A percentile compares a stretch with the other conserved stretches of the same genome.
These are phyloP conservation scores for Sylvia borin DNA, from an alignment of 2,797 vertebrate species.

Conservation along the genomic window DNA sequence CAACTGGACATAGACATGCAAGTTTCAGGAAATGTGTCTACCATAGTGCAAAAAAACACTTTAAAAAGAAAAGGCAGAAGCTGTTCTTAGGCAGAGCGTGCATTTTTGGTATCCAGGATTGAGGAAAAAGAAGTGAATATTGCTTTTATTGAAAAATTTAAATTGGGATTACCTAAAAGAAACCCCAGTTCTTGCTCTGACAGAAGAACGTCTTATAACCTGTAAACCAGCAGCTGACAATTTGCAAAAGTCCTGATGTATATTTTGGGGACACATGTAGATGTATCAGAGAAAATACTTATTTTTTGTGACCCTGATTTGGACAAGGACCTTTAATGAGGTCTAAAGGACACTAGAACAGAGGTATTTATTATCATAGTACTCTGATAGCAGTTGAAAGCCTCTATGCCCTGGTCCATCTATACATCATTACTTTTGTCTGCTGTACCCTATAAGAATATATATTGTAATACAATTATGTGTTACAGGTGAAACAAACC, in stretches of 20 bases:
- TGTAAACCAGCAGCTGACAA: neutral
- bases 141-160: neutral
- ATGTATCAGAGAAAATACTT: neutral
- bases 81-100: neutral
- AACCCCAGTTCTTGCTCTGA: neutral
- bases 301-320: neutral
- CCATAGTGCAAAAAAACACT: neutral
- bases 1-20: neutral
- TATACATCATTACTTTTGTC: neutral
- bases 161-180: neutral
- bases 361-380: neutral
- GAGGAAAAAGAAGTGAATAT: neutral
- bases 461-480: neutral
- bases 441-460: neutral
- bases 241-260: neutral
- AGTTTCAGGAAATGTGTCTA: neutral
- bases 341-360: neutral
- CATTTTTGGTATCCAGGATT: neutral
- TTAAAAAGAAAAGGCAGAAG: neutral
- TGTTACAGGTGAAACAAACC: neutral
- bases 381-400: neutral
- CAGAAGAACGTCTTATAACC: neutral
- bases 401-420: neutral
- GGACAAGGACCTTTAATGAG: neutral
- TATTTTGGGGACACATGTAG: neutral